Evolutionary conservation across 2,113 vertebrate species (phyloP).

Genomic region (Pardalotus punctatus): DNA sequence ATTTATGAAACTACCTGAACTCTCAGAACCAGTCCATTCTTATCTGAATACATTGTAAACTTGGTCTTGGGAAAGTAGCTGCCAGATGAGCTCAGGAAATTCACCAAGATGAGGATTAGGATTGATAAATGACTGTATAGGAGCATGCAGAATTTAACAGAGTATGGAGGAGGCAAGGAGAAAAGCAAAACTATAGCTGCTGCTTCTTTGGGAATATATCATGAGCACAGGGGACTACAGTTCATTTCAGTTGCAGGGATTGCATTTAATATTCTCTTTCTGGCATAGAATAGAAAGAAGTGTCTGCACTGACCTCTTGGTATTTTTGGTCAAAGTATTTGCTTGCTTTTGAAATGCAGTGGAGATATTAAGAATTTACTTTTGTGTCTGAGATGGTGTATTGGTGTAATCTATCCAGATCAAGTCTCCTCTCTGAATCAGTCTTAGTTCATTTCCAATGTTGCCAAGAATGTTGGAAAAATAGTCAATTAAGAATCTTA

Average conservation of each 20-base stretch:
- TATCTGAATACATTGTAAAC: not conserved
- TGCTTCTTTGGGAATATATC: not conserved
- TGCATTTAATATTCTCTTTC: not conserved
- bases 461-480: not conserved
- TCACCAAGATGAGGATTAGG: not conserved
- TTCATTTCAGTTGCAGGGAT: not conserved
- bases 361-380: not conserved
- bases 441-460: not conserved
- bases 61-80: not conserved
- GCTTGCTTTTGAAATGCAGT: not conserved
- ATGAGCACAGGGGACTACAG: not conserved
- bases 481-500: not conserved
- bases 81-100: not conserved
- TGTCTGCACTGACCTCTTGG: not conserved
- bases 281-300: not conserved
- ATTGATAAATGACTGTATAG: not conserved
- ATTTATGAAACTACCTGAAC: not conserved
- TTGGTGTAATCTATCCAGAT: not conserved
- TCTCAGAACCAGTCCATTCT: not conserved
- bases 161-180: not conserved
- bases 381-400: not conserved
- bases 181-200: not conserved
- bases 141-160: not conserved
- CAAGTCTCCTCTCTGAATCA: not conserved
- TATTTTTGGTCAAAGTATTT: not conserved